Evolutionary conservation across 2,888 invertebrate genomes (phyloP).

Genomic region (Noctua janthe): DNA sequence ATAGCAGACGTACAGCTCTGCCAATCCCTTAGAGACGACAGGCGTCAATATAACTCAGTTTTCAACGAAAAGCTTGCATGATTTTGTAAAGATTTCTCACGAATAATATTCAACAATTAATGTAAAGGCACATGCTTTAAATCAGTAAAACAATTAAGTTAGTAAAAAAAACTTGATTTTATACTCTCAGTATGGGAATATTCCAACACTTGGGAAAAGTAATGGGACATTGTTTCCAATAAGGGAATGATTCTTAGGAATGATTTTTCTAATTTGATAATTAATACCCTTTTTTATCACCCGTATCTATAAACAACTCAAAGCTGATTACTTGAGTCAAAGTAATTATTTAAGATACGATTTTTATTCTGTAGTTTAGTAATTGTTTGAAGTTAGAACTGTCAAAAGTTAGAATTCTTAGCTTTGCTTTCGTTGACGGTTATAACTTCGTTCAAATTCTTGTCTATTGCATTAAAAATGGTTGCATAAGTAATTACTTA

Average conservation of each 20-base stretch:
- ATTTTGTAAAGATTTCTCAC: constrained; percentile 28
- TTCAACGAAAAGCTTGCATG: constrained; percentile 18
- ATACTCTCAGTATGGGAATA: constrained; percentile 36
- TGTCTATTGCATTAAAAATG: too few relatives aligned
- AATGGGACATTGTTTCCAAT: constrained; percentile 35
- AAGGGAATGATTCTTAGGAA: constrained; percentile 58
- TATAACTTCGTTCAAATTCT: too few relatives aligned
- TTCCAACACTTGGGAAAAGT: constrained; percentile 18
- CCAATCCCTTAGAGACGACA: constrained; percentile 1
- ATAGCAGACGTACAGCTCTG: constrained; percentile 5
- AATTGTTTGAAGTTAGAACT: too few relatives aligned
- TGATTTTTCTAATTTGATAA: constrained; percentile 50
- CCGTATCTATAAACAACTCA: background rate
- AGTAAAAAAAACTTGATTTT: constrained; percentile 48
- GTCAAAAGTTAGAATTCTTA: too few relatives aligned
- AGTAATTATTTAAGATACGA: background rate
- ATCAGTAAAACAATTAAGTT: constrained; percentile 19
- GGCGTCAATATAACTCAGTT: constrained; percentile 26
- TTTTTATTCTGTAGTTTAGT: too few relatives aligned
- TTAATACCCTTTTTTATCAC: constrained; percentile 21
- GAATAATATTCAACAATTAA: constrained; percentile 34
- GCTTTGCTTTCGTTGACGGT: too few relatives aligned
- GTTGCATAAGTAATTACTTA: background rate
- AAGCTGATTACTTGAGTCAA: background rate
- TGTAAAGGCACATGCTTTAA: constrained; percentile 45